phyloP scores from a whole-genome alignment of 2,888 invertebrate genomes.

The Anoplius nigerrimus region DNA sequence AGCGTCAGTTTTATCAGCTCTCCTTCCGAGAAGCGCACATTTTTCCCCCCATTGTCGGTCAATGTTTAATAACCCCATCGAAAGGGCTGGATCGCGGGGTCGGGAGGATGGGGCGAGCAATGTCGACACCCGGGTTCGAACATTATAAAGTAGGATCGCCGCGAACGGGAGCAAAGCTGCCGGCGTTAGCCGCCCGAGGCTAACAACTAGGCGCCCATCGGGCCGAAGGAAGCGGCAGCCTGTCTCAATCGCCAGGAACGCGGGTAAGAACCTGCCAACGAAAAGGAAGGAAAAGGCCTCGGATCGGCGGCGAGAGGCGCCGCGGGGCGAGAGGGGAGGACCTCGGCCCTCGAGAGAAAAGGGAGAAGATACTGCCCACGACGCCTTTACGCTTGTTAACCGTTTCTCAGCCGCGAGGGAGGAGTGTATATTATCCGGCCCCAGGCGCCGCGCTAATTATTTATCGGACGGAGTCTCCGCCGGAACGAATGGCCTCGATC shows the following conservation, averaged over 20 bases:
- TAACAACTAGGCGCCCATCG: slow-evolving; percentile 42
- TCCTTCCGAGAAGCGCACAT: not conserved
- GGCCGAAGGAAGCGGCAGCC: slow-evolving; percentile 32
- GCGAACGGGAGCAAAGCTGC: no score
- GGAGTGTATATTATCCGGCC: slow-evolving; percentile 38
- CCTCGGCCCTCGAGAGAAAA: no score
- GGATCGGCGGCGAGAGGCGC: not conserved
- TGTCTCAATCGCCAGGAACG: slow-evolving; percentile 54
- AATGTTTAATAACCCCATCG: no score
- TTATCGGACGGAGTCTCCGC: slow-evolving; percentile 46
- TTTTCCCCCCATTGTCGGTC: no score
- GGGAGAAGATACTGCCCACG: slow-evolving; percentile 28
- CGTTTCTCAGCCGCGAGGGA: slow-evolving; percentile 28
- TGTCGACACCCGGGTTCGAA: no score
- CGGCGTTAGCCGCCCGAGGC: slow-evolving; percentile 29
- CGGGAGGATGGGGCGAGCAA: no score
- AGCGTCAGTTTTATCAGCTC: not conserved
- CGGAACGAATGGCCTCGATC: slow-evolving; percentile 33
- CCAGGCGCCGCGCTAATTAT: slow-evolving; percentile 47
- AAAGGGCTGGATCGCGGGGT: no score
- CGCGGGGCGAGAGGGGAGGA: not conserved
- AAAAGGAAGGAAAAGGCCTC: slow-evolving; percentile 27
- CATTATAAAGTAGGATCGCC: no score
- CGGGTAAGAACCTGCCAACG: slow-evolving; percentile 43
- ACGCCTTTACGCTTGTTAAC: slow-evolving; percentile 56